Evolutionary conservation across 2,888 invertebrate species (phyloP).

Genomic region (Biston betularia): DNA sequence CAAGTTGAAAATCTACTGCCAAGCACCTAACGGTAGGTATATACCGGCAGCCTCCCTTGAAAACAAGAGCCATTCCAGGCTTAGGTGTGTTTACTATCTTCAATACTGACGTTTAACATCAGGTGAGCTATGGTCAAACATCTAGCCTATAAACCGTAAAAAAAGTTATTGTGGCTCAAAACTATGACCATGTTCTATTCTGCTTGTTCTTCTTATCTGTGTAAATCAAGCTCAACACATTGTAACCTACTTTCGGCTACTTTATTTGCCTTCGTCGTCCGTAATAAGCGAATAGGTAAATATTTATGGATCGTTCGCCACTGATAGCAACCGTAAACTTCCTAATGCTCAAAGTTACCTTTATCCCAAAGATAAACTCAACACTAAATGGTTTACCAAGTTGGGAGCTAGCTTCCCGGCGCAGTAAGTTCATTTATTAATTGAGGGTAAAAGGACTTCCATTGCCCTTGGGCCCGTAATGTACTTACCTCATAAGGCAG

Average conservation of each 20-base stretch:
- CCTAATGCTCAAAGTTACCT: constrained; percentile 47
- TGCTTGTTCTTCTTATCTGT: not conserved
- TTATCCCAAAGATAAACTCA: constrained; percentile 54
- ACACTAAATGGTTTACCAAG: constrained; percentile 53
- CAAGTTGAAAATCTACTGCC: too few relatives aligned
- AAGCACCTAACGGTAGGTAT: too few relatives aligned
- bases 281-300: constrained; percentile 38
- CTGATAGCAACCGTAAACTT: constrained; percentile 36
- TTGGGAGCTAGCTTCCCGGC: constrained; percentile 41
- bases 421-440: constrained; percentile 55
- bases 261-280: constrained; percentile 27
- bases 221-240: constrained; percentile 13
- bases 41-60: too few relatives aligned
- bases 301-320: constrained; percentile 37
- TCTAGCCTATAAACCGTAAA: too few relatives aligned
- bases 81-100: too few relatives aligned
- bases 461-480: constrained; percentile 40
- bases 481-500: constrained; percentile 31
- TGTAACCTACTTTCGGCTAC: constrained; percentile 11
- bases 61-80: too few relatives aligned
- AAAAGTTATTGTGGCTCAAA: not conserved
- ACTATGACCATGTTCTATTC: not conserved
- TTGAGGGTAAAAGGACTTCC: constrained; percentile 50
- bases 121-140: too few relatives aligned
- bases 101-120: too few relatives aligned